Base-by-base conservation (phyloP, 1,140 invertebrate species). In the Ephestia elutella region DNA sequence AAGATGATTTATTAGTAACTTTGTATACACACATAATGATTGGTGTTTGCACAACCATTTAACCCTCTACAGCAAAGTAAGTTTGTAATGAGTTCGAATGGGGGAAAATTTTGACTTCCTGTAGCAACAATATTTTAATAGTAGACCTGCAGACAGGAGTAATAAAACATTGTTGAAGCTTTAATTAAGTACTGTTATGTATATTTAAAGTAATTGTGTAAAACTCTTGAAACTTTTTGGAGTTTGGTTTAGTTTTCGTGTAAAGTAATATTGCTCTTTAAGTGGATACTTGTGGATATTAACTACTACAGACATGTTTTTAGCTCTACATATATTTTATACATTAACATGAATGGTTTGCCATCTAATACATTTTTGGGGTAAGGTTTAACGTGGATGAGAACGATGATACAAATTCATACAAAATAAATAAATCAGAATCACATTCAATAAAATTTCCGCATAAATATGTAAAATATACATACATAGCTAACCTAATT, bases 21-120 rank as follows among this genome's bases (percentile, higher is more conserved):
- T 60, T 54, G 49, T 15, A 38, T 54, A 57, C 19, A 0, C 1
- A 50, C 20, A 53, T 20, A 21, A 21, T 20, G 28, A 57, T 62
- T 48, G 15, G 7, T 62, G 25, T 62, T 54, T 57, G 49, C 49
- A 54, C 19, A 53, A 53, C n/a, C 50, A 53, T 25, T 53, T 25
- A 53, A 53, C 20, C 20, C 21, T 53, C 21, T n/a, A 53, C 35
- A 54, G n/a, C 38, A 21, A 56, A 61, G 28, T 55, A 19, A 56
- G 54, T 62, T 57, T 57, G 15, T 48, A 57, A 62, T 56, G 54
- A 56, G 49, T 62, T 56, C 18, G 19, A 56, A 57, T 55, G 30
- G 54, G 18, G 25, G n/a, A 15, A 0, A 50, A 50, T 44, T 15
- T 8, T 13, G 38, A n/a, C 38, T 44, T 44, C n/a, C 38, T n/a